phyloP scores from a whole-genome alignment of 2,113 vertebrate species.

The Manacus vitellinus region DNA sequence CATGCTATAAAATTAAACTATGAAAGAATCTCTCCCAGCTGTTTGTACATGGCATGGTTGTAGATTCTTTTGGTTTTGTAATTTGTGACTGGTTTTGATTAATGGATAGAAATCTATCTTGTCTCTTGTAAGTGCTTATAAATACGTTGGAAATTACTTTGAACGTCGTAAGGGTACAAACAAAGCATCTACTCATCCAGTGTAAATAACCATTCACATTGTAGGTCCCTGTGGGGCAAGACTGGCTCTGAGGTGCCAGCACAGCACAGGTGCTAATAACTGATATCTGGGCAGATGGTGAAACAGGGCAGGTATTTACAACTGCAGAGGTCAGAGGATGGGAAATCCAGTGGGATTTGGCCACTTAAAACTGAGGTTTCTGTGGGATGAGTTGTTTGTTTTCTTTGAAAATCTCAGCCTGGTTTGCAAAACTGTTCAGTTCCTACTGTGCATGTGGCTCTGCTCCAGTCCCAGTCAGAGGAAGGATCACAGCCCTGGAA shows the following conservation, averaged over 20 bases:
- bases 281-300: background rate
- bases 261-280: background rate
- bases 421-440: background rate
- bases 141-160: background rate
- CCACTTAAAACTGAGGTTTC: background rate
- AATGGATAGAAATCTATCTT: background rate
- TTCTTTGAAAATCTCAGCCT: background rate
- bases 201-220: background rate
- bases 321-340: background rate
- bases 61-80: background rate
- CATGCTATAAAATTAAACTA: background rate
- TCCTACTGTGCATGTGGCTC: background rate
- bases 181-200: background rate
- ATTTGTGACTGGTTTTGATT: background rate
- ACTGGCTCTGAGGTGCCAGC: background rate
- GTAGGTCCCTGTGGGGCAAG: background rate
- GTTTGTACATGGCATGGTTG: background rate
- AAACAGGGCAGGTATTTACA: background rate
- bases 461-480: background rate
- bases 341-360: background rate
- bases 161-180: background rate
- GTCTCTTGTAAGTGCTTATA: background rate
- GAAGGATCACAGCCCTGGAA: background rate
- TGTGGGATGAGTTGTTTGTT: background rate
- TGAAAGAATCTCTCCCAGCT: background rate